Percentiles rank a stretch among this genome's conserved stretches.
These are phyloP conservation scores for Baccha elongata DNA, from an alignment of 2,888 invertebrate genomes.

Conservation along the genomic window DNA sequence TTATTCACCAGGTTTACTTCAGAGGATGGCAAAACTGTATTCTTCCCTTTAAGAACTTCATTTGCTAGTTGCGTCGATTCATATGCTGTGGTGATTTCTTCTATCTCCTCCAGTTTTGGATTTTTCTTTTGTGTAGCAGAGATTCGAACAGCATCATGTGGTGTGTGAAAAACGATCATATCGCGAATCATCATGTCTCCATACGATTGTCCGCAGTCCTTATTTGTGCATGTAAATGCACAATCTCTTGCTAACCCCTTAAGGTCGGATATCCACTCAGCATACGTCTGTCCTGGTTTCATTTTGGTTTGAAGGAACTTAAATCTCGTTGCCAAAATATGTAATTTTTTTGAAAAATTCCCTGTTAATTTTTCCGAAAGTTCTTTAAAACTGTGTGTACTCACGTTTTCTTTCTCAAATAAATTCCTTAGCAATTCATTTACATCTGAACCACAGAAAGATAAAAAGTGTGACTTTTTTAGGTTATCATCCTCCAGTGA, in stretches of 20 bases:
- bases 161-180: slow-evolving; percentile 1
- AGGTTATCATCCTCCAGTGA: not conserved
- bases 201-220: not conserved
- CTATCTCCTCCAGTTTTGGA: slow-evolving; percentile 10
- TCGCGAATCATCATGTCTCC: not conserved
- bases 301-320: not conserved
- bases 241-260: not conserved
- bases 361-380: not conserved
- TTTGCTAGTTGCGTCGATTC: slow-evolving; percentile 20
- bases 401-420: not conserved
- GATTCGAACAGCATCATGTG: slow-evolving; percentile 2
- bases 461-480: not conserved
- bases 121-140: slow-evolving; percentile 12
- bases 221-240: not conserved
- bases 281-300: not conserved
- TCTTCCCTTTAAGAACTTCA: slow-evolving; percentile 8
- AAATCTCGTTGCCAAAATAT: too few relatives aligned
- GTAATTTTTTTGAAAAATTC: not conserved
- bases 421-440: too few relatives aligned
- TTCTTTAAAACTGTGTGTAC: not conserved
- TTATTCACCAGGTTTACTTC: slow-evolving; percentile 14
- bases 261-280: not conserved
- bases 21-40: not conserved
- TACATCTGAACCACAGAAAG: too few relatives aligned
- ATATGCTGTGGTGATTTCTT: slow-evolving; percentile 4